Evolutionary conservation across 2,113 vertebrate species (phyloP).

Genomic region (Dermatemys mawii): DNA sequence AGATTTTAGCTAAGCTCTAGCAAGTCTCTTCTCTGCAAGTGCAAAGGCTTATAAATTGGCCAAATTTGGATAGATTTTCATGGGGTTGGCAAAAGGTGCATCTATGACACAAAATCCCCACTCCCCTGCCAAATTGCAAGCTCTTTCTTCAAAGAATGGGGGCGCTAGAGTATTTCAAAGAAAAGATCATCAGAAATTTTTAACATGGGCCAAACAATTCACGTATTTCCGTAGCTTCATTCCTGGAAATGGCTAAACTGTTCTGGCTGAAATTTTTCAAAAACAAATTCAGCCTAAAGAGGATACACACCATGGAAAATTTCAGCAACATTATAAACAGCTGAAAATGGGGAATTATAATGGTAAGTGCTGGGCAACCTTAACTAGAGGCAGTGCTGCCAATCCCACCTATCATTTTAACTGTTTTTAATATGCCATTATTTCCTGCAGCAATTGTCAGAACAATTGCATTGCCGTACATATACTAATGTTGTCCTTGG

Average conservation of each 20-base stretch:
- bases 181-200: neutral
- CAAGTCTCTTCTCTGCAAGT: too few relatives aligned
- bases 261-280: neutral
- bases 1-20: too few relatives aligned
- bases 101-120: neutral
- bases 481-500: neutral
- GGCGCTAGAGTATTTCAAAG: neutral
- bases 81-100: neutral
- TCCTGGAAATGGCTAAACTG: slow-evolving; percentile 13
- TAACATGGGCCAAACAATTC: neutral
- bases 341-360: slow-evolving; percentile 24
- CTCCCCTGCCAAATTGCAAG: neutral
- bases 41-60: neutral
- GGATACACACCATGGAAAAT: neutral
- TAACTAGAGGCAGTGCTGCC: neutral
- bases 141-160: fast-evolving
- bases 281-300: neutral
- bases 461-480: neutral
- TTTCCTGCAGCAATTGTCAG: slow-evolving; percentile 16
- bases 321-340: neutral
- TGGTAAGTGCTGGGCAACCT: neutral
- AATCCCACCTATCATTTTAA: neutral
- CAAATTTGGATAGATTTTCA: neutral
- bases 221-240: neutral
- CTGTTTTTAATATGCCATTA: slow-evolving; percentile 7